Conservation (phyloP, 1,140 invertebrate genomes). For the Cryptotermes secundus region DNA sequence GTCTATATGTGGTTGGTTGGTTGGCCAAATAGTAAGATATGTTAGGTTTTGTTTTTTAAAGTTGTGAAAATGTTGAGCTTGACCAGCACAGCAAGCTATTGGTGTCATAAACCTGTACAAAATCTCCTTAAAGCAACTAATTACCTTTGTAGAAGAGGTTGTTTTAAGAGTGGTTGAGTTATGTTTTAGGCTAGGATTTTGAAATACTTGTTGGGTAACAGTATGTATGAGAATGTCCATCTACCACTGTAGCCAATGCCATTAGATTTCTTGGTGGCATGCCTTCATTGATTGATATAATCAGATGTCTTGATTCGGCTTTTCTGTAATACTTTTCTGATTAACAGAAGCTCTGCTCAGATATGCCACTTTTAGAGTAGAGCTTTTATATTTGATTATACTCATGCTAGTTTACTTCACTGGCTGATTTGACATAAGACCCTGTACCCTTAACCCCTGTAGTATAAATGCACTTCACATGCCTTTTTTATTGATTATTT, state of each 20-base stretch:
- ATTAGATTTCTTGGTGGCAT: constrained; percentile 44
- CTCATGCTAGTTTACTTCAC: constrained; percentile 26
- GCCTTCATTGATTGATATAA: constrained; percentile 33
- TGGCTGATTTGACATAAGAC: constrained; percentile 5
- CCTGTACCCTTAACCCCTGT: not conserved
- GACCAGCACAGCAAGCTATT: not conserved
- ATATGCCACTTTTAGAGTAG: constrained; percentile 22
- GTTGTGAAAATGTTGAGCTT: not conserved
- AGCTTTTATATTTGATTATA: constrained; percentile 17
- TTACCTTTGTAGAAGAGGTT: constrained; percentile 27
- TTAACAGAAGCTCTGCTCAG: constrained; percentile 4
- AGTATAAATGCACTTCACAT: constrained; percentile 19
- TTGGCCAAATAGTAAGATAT: not conserved
- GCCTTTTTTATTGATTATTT: constrained; percentile 23
- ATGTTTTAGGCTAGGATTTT: constrained; percentile 26
- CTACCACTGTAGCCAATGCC: constrained; percentile 40
- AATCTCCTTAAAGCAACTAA: constrained; percentile 15
- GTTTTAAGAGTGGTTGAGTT: not conserved
- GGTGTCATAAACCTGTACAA: not conserved
- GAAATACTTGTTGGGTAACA: constrained; percentile 15
- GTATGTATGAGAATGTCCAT: constrained; percentile 36
- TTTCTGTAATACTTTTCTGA: constrained; percentile 18
- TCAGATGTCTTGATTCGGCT: constrained; percentile 24
- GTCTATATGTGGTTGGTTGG: not conserved
- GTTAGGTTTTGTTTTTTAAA: not conserved